A percentile compares a stretch with the other conserved stretches of the same genome.
phyloP scores from a whole-genome alignment of 2,797 vertebrate species.

The Malurus leucopterus region DNA sequence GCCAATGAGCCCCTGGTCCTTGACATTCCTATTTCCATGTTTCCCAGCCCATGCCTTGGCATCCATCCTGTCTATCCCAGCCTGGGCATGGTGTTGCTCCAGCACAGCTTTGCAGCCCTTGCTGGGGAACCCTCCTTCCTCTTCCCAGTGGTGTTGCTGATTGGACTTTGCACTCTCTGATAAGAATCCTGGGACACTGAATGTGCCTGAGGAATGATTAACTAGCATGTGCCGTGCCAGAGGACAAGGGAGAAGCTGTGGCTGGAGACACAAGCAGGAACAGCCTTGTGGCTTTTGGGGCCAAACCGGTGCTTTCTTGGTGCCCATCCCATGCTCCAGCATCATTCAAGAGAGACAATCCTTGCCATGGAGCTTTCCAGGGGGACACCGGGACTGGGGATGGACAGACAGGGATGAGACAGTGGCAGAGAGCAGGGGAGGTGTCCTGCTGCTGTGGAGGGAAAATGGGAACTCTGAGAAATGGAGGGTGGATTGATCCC shows the following conservation, averaged over 20 bases:
- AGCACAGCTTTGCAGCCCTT: not conserved
- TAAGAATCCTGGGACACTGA: constrained; percentile 62
- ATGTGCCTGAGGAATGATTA: constrained; percentile 74
- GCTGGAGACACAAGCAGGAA: not conserved
- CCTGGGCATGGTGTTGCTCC: not conserved
- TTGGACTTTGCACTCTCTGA: constrained; percentile 75
- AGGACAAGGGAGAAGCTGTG: constrained; percentile 44
- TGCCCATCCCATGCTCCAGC: accelerated
- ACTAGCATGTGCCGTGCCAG: constrained; percentile 37
- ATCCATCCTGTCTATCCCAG: not conserved
- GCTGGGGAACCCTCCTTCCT: constrained; percentile 42
- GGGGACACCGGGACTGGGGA: accelerated
- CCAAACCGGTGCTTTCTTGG: not conserved
- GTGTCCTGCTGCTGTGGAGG: not conserved
- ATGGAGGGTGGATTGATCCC: not conserved
- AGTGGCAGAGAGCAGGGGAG: not conserved
- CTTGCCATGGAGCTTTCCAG: accelerated
- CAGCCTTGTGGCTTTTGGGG: not conserved
- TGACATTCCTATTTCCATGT: too few species aligned
- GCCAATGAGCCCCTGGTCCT: too few species aligned
- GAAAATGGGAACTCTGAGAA: not conserved
- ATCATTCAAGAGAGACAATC: not conserved
- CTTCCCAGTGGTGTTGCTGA: not conserved
- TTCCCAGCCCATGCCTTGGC: not conserved
- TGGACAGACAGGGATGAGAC: not conserved